These are phyloP conservation scores for Masticophis lateralis DNA, from an alignment of 2,797 vertebrate genomes.

Conservation along the genomic window DNA sequence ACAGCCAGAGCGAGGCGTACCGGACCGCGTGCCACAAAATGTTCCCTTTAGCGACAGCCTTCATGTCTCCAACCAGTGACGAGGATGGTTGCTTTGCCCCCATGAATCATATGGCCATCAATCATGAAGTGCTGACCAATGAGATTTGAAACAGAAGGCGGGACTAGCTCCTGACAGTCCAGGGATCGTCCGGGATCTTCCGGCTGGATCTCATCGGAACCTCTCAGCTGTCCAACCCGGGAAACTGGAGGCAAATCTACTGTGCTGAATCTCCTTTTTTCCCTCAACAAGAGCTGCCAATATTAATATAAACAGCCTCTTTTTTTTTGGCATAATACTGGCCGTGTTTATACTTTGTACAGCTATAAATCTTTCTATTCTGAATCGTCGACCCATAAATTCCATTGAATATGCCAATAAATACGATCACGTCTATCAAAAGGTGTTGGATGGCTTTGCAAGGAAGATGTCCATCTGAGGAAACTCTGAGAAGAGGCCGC, in stretches of 20 bases:
- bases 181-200: conserved; percentile 47
- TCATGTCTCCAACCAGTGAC: conserved; percentile 67
- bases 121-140: conserved; percentile 66
- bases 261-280: conserved; percentile 59
- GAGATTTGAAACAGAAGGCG: conserved; percentile 64
- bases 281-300: conserved; percentile 61
- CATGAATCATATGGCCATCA: conserved; percentile 64
- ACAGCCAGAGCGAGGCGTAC: conserved; percentile 71
- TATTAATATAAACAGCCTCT: conserved; percentile 57
- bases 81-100: conserved; percentile 50
- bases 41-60: conserved; percentile 72
- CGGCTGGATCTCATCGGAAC: conserved; percentile 59
- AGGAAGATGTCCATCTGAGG: not conserved
- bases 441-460: conserved; percentile 36
- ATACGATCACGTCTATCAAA: conserved; percentile 57
- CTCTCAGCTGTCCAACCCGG: conserved; percentile 57
- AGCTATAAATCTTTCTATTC: conserved; percentile 69
- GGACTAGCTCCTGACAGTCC: conserved; percentile 58
- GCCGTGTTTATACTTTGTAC: conserved; percentile 72
- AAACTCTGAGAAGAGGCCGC: not conserved
- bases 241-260: conserved; percentile 51
- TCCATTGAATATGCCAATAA: conserved; percentile 45
- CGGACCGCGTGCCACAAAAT: conserved; percentile 73
- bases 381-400: conserved; percentile 44
- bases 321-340: conserved; percentile 54